Evolutionary conservation across 2,888 invertebrate species (phyloP).

Genomic region (Acanthococcus lagerstroemiae): DNA sequence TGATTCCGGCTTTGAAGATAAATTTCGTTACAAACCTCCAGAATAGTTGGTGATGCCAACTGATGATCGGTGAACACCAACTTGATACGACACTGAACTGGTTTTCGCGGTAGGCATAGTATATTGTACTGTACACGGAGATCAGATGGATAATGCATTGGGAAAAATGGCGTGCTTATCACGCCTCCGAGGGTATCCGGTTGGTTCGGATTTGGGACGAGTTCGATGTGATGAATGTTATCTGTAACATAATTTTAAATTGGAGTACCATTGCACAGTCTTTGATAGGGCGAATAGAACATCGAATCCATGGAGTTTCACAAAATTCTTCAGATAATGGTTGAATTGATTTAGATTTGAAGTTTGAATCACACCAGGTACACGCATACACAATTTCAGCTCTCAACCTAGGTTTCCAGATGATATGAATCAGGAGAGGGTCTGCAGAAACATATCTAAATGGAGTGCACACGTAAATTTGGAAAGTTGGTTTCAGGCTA

Average conservation of each 20-base stretch:
- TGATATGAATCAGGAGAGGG: no score
- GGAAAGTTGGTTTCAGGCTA: no score
- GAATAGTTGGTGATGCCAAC: slow-evolving; percentile 52
- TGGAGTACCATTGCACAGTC: no score
- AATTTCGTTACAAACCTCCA: slow-evolving; percentile 47
- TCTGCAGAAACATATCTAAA: no score
- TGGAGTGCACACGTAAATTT: no score
- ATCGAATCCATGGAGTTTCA: no score
- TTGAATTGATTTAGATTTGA: no score
- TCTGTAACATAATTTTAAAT: neutral
- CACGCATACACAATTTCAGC: no score
- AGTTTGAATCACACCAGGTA: no score
- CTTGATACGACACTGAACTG: slow-evolving; percentile 43
- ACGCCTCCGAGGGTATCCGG: slow-evolving; percentile 41
- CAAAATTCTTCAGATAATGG: no score
- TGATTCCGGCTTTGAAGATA: neutral
- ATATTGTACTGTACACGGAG: slow-evolving; percentile 55
- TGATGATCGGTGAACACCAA: slow-evolving; percentile 60
- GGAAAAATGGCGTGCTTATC: slow-evolving; percentile 58
- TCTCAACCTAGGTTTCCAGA: no score
- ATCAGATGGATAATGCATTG: slow-evolving; percentile 55
- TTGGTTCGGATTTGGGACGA: neutral
- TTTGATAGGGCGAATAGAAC: no score
- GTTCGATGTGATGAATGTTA: neutral
- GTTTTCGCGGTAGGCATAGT: slow-evolving; percentile 43